Evolutionary conservation across 2,888 invertebrate species (phyloP), one percentile per base, ranked within the genome.

Genomic region (Agrypnus murinus): DNA sequence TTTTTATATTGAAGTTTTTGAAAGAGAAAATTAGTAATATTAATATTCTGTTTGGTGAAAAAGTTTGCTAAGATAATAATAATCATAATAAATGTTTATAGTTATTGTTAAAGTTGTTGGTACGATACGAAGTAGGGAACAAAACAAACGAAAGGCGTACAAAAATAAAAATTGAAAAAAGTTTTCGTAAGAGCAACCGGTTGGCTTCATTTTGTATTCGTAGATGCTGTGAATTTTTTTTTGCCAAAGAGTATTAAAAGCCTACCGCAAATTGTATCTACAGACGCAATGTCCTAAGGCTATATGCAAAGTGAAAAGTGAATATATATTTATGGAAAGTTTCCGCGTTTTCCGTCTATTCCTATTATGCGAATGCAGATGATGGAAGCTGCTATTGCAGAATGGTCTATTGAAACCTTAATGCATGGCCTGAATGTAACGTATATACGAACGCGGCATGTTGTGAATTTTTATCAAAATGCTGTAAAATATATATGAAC

Each of bases 291-390:
- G 72, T 74, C 77, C 77, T 75, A 64, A 46, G 75, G 78, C 75
- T 67, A 76, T n/a, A n/a, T 68, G 75, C 77, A 77, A 78, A 77
- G 77, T 73, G 78, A 75, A 69, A 77, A 77, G 74, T 76, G 73
- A 73, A 74, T 71, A 77, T 71, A 77, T 74, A 78, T 78, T 77
- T 79, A 77, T 78, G 77, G 74, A 77, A 74, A 78, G 76, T 70
- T 77, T 75, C 71, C 76, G 68, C 72, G 60, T 74, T 74, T 75
- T 75, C 76, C 78, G 75, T 77, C 75, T 75, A 75, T 75, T 72
- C 67, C 73, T 74, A 75, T 77, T 77, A 77, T 79, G 69, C 70
- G 76, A 77, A 78, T 75, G 75, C 59, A 75, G 72, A 76, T 73
- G 74, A 71, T 73, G 71, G 67, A 76, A 71, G 69, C 67, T 69